phyloP scores from a whole-genome alignment of 2,113 vertebrate species.

The Hypocryptadius cinnamomeus region DNA sequence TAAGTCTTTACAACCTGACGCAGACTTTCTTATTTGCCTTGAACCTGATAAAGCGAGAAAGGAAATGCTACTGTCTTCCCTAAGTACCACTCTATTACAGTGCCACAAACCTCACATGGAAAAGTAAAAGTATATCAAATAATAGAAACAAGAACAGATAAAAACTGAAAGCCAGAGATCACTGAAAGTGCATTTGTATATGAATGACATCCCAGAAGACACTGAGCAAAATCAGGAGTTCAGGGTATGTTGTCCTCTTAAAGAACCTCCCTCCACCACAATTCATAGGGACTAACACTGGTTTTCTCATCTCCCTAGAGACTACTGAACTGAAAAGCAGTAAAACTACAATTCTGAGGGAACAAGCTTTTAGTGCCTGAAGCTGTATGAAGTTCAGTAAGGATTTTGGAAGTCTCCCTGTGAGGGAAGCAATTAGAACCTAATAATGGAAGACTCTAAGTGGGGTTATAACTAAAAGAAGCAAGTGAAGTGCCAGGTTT shows the following conservation, averaged over 20 bases:
- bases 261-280: background rate
- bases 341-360: background rate
- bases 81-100: background rate
- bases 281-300: background rate
- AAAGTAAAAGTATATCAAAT: background rate
- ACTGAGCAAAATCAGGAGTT: background rate
- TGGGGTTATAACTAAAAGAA: background rate
- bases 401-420: background rate
- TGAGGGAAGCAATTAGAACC: background rate
- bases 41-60: background rate
- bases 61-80: background rate
- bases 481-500: background rate
- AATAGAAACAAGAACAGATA: background rate
- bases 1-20: background rate
- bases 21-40: background rate
- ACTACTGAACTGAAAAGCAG: background rate
- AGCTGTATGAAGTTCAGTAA: background rate
- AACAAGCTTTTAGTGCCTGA: background rate
- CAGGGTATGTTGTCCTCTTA: background rate
- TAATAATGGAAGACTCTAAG: background rate
- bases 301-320: background rate
- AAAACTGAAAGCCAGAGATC: background rate
- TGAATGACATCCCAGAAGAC: background rate
- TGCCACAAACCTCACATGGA: background rate
- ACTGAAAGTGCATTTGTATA: background rate